Conservation (phyloP, 2,888 invertebrate species). For the Pammene fasciana region DNA sequence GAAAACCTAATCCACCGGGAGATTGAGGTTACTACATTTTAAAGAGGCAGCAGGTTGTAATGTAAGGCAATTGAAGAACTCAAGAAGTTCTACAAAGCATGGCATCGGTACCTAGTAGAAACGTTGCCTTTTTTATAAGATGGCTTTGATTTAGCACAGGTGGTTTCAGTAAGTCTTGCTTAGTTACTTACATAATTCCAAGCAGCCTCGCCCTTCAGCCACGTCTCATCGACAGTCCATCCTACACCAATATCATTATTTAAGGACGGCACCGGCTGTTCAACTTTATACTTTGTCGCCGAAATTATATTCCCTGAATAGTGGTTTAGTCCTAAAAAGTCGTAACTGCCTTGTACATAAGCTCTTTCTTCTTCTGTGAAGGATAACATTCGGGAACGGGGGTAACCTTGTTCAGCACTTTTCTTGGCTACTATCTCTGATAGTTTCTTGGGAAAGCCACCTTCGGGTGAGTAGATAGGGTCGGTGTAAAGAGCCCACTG, state of each 20-base stretch:
- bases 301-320: constrained; percentile 79
- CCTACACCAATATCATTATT: constrained; percentile 33
- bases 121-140: no score
- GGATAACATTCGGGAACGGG: constrained; percentile 70
- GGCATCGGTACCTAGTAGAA: no score
- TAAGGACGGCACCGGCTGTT: constrained; percentile 13
- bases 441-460: constrained; percentile 81
- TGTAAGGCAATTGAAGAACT: no score
- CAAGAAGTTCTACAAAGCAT: no score
- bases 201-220: constrained; percentile 24
- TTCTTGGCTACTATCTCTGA: constrained; percentile 70
- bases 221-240: constrained; percentile 46
- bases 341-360: constrained; percentile 60
- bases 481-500: constrained; percentile 76
- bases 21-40: no score
- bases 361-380: constrained; percentile 69
- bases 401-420: constrained; percentile 70
- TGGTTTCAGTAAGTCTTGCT: no score
- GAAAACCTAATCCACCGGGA: no score
- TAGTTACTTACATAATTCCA: constrained; percentile 47
- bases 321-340: constrained; percentile 85
- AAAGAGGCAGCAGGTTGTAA: no score
- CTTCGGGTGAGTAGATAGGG: constrained; percentile 75
- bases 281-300: constrained; percentile 49
- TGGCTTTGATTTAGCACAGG: no score